Conservation (phyloP, 2,113 vertebrate species). For the Poeciliopsis occidentalis region DNA sequence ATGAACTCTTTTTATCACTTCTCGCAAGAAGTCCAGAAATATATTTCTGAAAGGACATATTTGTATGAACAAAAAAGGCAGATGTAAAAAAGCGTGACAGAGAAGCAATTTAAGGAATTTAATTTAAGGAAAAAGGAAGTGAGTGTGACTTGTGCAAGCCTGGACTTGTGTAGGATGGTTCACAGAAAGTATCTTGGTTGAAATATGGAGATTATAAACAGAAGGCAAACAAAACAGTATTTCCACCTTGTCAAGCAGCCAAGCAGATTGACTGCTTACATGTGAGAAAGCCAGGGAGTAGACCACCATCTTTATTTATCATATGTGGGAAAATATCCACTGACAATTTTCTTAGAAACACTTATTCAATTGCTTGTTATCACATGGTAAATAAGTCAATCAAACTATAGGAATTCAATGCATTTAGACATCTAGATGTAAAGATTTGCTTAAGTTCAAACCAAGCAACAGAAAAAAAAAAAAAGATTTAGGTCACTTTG, state of each 20-base stretch:
- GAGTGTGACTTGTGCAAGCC: conserved; percentile 25
- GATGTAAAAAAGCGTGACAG: conserved; percentile 28
- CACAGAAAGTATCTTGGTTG: conserved; percentile 42
- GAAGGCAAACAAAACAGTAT: conserved; percentile 30
- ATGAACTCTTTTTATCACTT: conserved; percentile 42
- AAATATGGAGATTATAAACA: conserved; percentile 44
- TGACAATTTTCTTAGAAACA: background rate
- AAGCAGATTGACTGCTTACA: conserved; percentile 14
- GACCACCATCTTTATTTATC: conserved; percentile 33
- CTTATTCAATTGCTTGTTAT: background rate
- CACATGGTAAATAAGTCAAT: background rate
- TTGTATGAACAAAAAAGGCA: conserved; percentile 20
- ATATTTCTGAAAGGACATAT: conserved; percentile 23
- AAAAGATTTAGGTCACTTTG: background rate
- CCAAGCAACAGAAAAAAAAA: background rate
- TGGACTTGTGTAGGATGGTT: conserved; percentile 48
- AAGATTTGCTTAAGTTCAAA: background rate
- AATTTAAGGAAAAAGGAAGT: conserved; percentile 16
- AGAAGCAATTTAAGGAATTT: background rate
- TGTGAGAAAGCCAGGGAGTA: conserved; percentile 14
- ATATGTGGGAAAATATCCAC: conserved; percentile 22
- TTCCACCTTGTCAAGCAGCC: conserved; percentile 27
- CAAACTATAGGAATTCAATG: background rate
- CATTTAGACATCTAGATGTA: background rate
- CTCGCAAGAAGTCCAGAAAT: conserved; percentile 27